Percentiles rank a stretch among this genome's conserved stretches.
These are phyloP conservation scores for Erinaceus europaeus DNA, from an alignment of 2,113 vertebrate genomes.

Conservation along the genomic window DNA sequence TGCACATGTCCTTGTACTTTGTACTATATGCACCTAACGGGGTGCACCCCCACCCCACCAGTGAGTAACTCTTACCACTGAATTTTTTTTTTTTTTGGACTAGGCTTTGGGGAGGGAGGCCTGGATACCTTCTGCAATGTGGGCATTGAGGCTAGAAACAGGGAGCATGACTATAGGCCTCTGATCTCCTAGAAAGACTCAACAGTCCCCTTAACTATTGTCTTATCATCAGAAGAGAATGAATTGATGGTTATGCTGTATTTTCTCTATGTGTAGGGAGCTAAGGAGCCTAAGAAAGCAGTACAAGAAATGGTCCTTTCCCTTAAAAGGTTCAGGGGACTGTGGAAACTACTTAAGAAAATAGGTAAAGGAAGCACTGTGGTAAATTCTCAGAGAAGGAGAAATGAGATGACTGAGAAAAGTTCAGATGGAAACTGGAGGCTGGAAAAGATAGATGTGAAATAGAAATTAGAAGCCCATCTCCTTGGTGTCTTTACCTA, in stretches of 20 bases:
- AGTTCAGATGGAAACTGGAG: neutral
- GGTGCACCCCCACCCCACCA: no score
- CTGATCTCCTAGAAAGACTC: neutral
- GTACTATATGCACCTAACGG: no score
- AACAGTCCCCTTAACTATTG: neutral
- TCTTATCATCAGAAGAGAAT: neutral
- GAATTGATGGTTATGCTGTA: neutral
- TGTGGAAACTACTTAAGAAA: neutral
- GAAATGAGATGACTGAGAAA: neutral
- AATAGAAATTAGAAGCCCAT: neutral
- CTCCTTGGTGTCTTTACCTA: no score
- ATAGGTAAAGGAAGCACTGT: neutral
- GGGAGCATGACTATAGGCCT: neutral
- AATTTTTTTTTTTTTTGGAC: neutral
- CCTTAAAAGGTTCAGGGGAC: neutral
- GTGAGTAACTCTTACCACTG: no score
- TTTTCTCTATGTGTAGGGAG: neutral
- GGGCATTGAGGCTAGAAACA: neutral
- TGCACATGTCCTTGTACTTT: no score
- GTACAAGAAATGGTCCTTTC: neutral
- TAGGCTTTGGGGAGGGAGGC: neutral
- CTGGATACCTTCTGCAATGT: neutral
- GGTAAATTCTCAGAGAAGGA: neutral
- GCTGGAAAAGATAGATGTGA: neutral
- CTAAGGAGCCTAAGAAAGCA: neutral